Evolutionary conservation across 30 jellyfish, hydroid and myxozoan genomes (phyloP).

Genomic region (Aurelia sp.): DNA sequence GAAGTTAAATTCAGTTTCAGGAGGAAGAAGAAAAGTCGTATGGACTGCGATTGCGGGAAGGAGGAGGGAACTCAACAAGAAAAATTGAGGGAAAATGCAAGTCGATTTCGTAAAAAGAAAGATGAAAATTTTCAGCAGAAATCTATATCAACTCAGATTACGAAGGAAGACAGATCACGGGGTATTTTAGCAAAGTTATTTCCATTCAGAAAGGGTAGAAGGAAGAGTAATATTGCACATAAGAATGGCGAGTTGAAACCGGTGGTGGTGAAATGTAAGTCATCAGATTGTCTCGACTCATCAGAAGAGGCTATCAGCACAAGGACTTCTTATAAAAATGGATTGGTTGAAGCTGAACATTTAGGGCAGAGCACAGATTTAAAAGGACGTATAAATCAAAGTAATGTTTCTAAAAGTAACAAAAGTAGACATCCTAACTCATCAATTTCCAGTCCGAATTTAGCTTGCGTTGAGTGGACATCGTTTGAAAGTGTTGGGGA

Average conservation of each 20-base stretch:
- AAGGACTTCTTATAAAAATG: not conserved
- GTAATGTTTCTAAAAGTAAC: not conserved
- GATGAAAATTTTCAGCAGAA: not conserved
- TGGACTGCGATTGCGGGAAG: slow-evolving; percentile 32
- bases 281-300: slow-evolving; percentile 9
- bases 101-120: not conserved
- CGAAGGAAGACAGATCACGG: slow-evolving; percentile 33
- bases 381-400: not conserved
- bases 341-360: not conserved
- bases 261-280: slow-evolving; percentile 4
- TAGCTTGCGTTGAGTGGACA: slow-evolving; percentile 48
- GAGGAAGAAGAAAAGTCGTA: slow-evolving; percentile 64
- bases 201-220: slow-evolving; percentile 13
- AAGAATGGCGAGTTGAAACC: slow-evolving; percentile 4
- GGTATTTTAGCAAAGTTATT: slow-evolving; percentile 22
- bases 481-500: slow-evolving; percentile 52
- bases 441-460: slow-evolving; percentile 62
- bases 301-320: not conserved
- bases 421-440: not conserved
- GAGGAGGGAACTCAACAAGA: not conserved
- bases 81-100: not conserved
- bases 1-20: slow-evolving; percentile 56
- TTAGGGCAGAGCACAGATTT: not conserved
- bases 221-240: not conserved
- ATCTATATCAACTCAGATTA: not conserved